Percentiles rank a stretch among this genome's conserved stretches.
These are phyloP conservation scores for Poecilia wingei DNA, from an alignment of 2,797 vertebrate genomes.

Conservation along the genomic window DNA sequence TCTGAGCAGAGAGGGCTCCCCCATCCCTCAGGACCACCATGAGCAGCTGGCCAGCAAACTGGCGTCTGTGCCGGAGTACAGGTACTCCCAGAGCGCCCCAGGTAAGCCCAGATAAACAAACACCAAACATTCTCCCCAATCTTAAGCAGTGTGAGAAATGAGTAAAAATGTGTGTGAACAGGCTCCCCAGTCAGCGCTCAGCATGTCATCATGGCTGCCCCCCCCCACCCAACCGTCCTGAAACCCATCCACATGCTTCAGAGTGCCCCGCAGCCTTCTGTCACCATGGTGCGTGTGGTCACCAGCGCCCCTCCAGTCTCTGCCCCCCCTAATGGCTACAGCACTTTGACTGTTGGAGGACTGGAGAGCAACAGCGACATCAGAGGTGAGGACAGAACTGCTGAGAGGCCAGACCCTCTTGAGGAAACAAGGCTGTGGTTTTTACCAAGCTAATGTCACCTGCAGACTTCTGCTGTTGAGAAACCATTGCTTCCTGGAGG, in stretches of 20 bases:
- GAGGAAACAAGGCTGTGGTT: too few species aligned
- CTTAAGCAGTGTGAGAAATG: neutral
- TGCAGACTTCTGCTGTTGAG: too few species aligned
- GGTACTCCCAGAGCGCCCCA: conserved; percentile 96
- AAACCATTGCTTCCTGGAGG: too few species aligned
- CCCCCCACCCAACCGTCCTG: conserved; percentile 81
- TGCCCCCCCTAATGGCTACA: conserved; percentile 91
- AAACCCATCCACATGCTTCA: conserved; percentile 92
- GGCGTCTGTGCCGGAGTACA: conserved; percentile 94
- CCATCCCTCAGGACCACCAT: conserved; percentile 90
- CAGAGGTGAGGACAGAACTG: conserved; percentile 66
- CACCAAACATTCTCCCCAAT: neutral
- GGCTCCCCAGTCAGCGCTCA: conserved; percentile 94
- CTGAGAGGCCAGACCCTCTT: neutral
- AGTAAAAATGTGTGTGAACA: conserved; percentile 46
- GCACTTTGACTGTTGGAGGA: conserved; percentile 81
- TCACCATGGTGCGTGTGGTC: conserved; percentile 95
- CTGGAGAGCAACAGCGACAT: conserved; percentile 81
- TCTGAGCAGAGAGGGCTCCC: conserved; percentile 95
- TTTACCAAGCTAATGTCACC: too few species aligned
- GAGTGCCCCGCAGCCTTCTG: conserved; percentile 82
- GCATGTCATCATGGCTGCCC: conserved; percentile 94
- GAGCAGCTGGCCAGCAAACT: conserved; percentile 90
- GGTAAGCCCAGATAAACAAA: conserved; percentile 77
- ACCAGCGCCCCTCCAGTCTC: conserved; percentile 79